Evolutionary conservation across 2,113 vertebrate species (phyloP).

Genomic region (Bubalus kerabau): DNA sequence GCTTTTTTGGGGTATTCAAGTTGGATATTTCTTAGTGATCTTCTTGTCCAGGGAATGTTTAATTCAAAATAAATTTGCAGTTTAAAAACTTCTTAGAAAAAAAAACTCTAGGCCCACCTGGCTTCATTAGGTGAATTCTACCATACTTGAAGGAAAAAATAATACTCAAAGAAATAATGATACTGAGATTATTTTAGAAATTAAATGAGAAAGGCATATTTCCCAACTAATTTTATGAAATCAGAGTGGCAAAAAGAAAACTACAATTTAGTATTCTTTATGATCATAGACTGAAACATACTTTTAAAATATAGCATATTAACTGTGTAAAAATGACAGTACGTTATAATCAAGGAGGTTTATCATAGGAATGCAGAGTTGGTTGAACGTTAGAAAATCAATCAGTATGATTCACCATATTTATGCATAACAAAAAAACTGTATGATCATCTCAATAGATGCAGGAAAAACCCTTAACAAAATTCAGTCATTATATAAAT

Average conservation of each 20-base stretch:
- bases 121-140: not conserved
- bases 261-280: not conserved
- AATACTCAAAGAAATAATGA: not conserved
- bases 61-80: constrained; percentile 4
- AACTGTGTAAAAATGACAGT: not conserved
- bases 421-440: not conserved
- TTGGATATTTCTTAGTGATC: not conserved
- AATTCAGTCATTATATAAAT: not conserved
- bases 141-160: not conserved
- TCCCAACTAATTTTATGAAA: not conserved
- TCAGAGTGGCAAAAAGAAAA: constrained; percentile 24
- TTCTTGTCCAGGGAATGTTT: not conserved
- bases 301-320: not conserved
- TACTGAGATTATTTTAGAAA: not conserved
- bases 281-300: not conserved
- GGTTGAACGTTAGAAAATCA: not conserved
- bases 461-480: not conserved
- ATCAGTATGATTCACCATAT: not conserved
- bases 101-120: not conserved
- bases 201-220: not conserved
- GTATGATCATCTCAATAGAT: not conserved
- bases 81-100: not conserved
- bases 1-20: not conserved
- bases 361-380: not conserved
- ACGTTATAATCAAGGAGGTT: not conserved